Conservation (phyloP, 2,888 invertebrate genomes). For the Antheraea assamensis region DNA sequence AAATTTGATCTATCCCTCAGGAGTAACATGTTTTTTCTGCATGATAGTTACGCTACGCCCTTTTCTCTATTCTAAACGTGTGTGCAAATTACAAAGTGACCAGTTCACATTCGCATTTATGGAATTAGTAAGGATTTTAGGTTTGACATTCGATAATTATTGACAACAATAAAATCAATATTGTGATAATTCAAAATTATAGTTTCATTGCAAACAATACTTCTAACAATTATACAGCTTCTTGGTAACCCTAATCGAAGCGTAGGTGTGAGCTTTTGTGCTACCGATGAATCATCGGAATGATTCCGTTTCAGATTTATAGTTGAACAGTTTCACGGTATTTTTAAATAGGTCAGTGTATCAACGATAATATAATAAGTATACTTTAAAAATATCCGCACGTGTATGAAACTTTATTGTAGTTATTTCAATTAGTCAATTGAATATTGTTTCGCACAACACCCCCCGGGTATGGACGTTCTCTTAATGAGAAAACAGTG, state of each 20-base stretch:
- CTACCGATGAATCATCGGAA: constrained; percentile 45
- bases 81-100: no score
- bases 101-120: no score
- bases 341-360: constrained; percentile 25
- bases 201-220: no score
- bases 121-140: no score
- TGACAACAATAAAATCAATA: no score
- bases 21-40: no score
- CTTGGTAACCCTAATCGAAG: constrained; percentile 27
- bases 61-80: no score
- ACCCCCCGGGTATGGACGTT: neutral
- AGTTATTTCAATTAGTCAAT: neutral
- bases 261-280: constrained; percentile 43
- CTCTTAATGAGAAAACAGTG: neutral
- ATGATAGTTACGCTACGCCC: no score
- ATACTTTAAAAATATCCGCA: neutral
- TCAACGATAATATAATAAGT: neutral
- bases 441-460: neutral
- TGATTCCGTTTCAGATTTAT: constrained; percentile 42
- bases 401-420: neutral
- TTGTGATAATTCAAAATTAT: no score
- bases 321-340: constrained; percentile 39
- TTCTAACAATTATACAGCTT: neutral
- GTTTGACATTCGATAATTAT: no score
- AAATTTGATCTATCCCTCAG: no score